Base-by-base conservation (phyloP, 2,113 vertebrate genomes). In the Colistium nudipinnis region DNA sequence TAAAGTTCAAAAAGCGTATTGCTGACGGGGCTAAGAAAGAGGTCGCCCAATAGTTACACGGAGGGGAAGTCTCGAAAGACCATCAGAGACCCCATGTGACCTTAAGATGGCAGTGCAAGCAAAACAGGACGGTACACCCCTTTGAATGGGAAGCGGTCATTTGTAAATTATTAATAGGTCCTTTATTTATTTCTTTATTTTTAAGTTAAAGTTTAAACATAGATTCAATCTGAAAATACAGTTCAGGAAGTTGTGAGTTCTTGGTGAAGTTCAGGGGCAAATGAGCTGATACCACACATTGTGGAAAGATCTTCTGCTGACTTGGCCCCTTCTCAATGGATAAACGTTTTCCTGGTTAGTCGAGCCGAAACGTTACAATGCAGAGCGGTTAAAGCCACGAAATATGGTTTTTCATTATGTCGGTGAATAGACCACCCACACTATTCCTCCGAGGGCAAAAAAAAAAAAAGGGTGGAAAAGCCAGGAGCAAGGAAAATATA, bases 401-500 rank as follows among this genome's bases (percentile, higher is more conserved):
- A 85, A 82, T 90, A 85, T 80, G 82, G 92, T 89, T 87, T n/a
- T 86, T 88, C 73, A 90, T 92, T 88, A 89, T 78, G 68, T 64
- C 57, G 56, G 54, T 66, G 80, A 60, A 76, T 54, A 70, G 89
- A 90, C 91, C 92, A 92, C 90, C 89, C 89, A 61, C 60, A 33
- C 19, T 62, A 69, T 67, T 76, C 39, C 60, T 77, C 52, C 55
- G 63, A 67, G 74, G 83, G 70, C n/a, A 66, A 35, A 69, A 22
- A 38, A 30, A 64, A 33, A n/a, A n/a, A 47, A 22, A 38, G 33
- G 67, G 36, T 71, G 78, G 76, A 84, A 88, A 82, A 80, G 59
- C 20, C 5, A 1, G 39, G 41, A 70, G 63, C 67, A 84, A 83
- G 76, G 70, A 80, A 79, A 87, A 83, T 75, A 78, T 0, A 47